phyloP scores from a whole-genome alignment of 2,888 invertebrate genomes.

The Rhamphomyia laevipes region DNA sequence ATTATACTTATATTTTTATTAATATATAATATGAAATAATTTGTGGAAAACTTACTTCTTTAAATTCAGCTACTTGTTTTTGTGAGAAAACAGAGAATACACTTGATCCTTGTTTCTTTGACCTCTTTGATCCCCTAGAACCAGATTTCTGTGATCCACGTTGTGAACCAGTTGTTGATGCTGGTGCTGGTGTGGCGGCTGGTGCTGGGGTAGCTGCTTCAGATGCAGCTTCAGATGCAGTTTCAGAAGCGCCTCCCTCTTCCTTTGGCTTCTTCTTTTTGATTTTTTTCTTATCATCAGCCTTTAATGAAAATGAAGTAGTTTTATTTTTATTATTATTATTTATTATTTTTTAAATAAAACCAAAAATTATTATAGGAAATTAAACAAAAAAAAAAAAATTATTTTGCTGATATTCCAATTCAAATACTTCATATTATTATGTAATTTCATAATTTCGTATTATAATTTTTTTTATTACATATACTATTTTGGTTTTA shows the following conservation, averaged over 20 bases:
- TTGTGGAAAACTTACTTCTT: slow-evolving; percentile 53
- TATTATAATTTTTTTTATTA: background rate
- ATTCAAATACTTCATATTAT: too few species aligned
- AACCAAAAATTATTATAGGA: background rate
- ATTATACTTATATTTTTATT: slow-evolving; percentile 3
- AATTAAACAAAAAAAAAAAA: background rate
- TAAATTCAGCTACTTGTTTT: slow-evolving; percentile 92
- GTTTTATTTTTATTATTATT: background rate
- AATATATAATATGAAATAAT: slow-evolving; percentile 5
- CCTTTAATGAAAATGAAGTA: slow-evolving; percentile 41
- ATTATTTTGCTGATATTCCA: background rate
- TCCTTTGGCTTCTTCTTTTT: slow-evolving; percentile 76
- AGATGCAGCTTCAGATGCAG: slow-evolving; percentile 46
- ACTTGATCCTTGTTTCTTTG: slow-evolving; percentile 86
- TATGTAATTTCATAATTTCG: too few species aligned
- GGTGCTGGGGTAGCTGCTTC: slow-evolving; percentile 56
- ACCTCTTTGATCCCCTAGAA: slow-evolving; percentile 45
- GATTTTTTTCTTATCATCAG: slow-evolving; percentile 90
- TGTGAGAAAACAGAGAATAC: slow-evolving; percentile 96
- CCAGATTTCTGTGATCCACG: slow-evolving; percentile 58
- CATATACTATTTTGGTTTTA: background rate
- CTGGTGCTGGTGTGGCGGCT: slow-evolving; percentile 55
- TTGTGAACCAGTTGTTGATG: slow-evolving; percentile 62
- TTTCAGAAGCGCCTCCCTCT: slow-evolving; percentile 44
- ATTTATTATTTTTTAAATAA: background rate